Base-by-base conservation (phyloP, 2,797 vertebrate species). In the Sebastes matsubarae region DNA sequence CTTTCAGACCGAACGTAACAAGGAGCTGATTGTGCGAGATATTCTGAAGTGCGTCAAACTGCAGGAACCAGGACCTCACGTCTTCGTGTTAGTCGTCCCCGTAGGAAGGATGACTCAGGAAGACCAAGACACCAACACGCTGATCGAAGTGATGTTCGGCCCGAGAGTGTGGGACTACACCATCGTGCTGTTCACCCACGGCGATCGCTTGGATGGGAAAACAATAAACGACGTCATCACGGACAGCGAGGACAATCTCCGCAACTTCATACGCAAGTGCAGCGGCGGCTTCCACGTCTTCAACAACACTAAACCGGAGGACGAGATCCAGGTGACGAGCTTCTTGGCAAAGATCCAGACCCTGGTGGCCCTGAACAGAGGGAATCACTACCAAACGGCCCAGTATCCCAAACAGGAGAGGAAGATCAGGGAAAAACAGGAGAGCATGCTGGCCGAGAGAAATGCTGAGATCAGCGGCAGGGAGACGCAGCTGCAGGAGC, bases 111-210 rank as follows among this genome's bases (percentile, higher is more conserved):
- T 95, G 88, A 94, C 92, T 3, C 81, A 84, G 60, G 93, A 95
- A 34, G 93, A 94, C 38, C 65, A 88, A 72, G 75, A 82, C 20
- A 91, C 91, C 77, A 81, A 87, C 29, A 71, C 14, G 1, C 65
- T 93, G 79, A 94, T 94, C 1, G 68, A 94, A 74, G 68, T 12
- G 3, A 91, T 72, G 76, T 94, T 94, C 72, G 92, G 94, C 4
- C 74, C 81, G 0, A 82, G 54, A 14, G 87, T 94, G 34, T 94
- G 93, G 92, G 87, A 89, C 77, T 90, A 88, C 88, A 94, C 91
- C 74, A 89, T 94, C 1, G 87, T 94, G 34, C 64, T 93, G 77
- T 93, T 94, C 87, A 95, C 89, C 24, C 90, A 94, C 0, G 92
- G 92, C 0, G 93, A 94, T 61, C 72, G 84, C 0, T 71, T 94